Evolutionary conservation across 2,797 vertebrate genomes (phyloP).

Genomic region (Telmatherina bonti): DNA sequence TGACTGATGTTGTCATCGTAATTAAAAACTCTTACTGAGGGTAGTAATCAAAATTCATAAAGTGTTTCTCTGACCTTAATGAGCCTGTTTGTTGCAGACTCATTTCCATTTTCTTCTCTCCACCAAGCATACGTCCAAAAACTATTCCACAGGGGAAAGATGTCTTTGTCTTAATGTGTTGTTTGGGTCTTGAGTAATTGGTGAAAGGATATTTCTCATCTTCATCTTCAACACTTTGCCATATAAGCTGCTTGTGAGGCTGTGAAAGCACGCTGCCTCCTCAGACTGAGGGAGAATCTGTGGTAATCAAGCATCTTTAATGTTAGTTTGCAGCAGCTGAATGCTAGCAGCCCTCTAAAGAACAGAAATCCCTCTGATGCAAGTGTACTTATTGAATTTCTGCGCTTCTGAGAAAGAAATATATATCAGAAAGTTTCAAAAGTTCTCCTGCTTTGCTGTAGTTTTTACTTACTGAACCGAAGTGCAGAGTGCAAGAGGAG

Average conservation of each 20-base stretch:
- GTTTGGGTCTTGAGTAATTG: slow-evolving; percentile 13
- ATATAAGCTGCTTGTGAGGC: slow-evolving; percentile 5
- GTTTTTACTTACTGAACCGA: background rate
- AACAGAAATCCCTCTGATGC: slow-evolving; percentile 7
- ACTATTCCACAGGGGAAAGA: background rate
- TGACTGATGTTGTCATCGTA: slow-evolving; percentile 75
- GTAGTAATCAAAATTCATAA: slow-evolving; percentile 69
- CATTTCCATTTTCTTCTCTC: slow-evolving; percentile 38
- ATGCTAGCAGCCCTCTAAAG: slow-evolving; percentile 25
- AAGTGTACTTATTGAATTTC: slow-evolving; percentile 1
- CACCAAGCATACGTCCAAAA: slow-evolving; percentile 28
- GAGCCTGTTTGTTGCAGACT: slow-evolving; percentile 54
- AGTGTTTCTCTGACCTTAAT: slow-evolving; percentile 55
- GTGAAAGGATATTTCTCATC: slow-evolving; percentile 1
- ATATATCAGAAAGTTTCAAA: background rate
- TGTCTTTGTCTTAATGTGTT: slow-evolving; percentile 20
- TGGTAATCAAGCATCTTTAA: slow-evolving; percentile 33
- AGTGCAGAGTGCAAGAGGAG: background rate
- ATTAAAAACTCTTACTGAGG: slow-evolving; percentile 70
- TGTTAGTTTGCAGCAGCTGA: slow-evolving; percentile 28
- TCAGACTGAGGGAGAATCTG: background rate
- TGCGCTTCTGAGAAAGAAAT: background rate
- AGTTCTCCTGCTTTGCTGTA: background rate
- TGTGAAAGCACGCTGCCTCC: too few relatives aligned
- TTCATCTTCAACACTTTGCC: slow-evolving; percentile 19